Base-by-base conservation (phyloP, 2,888 invertebrate species). In the Nephrotoma flavescens region DNA sequence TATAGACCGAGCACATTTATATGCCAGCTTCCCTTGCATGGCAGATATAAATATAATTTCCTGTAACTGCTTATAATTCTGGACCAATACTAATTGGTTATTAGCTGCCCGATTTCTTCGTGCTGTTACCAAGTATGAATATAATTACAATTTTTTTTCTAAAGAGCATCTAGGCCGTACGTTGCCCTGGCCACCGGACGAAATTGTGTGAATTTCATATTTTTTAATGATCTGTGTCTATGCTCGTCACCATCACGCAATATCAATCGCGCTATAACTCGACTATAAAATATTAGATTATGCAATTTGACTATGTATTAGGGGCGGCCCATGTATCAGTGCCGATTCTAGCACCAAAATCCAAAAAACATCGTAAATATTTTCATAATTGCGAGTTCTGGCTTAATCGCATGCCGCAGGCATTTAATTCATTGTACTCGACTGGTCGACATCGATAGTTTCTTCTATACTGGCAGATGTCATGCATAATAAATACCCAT, bases 291-390 rank as follows among this genome's bases (percentile, higher is more conserved):
- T 96, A 96, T 92, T 99, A 98, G 89, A 93, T 94, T 44, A 98
- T 93, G 31, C 93, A 91, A 0, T 93, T 92, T 7, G 93, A 92
- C 97, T 97, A 99, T 15, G 93, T 92, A 4, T 92, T 90, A 89
- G 95, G 94, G 0, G 95, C 94, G 0, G 97, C 98, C 97, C 98
- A 98, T 86, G 95, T 94, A 0, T 95, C 96, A 0, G 96, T 96
- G 0, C 98, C 98, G 4, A 97, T 92, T 0, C 99, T 99, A 5
- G 98, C 97, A 0, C 98, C 99, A 91, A 97, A 97, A 92, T 99
- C 98, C 89, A 98, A 96, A 88, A 97, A 93, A 86, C 94, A 93
- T 87, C 93, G 92, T 92, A 71, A 98, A 93, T 86, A 97, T 94
- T 89, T 93, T 94, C 52, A 92, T 89, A 52, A 95, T 94, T 0